These are phyloP conservation scores for Platanista minor DNA, from an alignment of 2,113 vertebrate species.

Conservation along the genomic window DNA sequence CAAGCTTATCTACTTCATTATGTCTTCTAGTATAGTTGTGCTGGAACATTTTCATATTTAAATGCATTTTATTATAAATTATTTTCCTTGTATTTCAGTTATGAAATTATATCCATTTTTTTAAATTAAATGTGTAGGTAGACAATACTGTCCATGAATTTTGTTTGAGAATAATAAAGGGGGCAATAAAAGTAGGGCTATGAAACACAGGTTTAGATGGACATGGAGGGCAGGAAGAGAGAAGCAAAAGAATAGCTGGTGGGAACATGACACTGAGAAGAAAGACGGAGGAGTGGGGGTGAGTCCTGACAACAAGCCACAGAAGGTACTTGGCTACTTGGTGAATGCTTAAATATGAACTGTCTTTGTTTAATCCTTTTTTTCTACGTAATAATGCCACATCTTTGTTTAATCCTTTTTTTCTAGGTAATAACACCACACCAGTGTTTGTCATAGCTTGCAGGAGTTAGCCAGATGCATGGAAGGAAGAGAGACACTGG, in stretches of 20 bases:
- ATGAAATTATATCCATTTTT: not conserved
- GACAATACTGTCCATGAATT: not conserved
- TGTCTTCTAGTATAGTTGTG: not conserved
- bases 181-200: not conserved
- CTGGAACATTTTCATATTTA: not conserved
- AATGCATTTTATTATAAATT: not conserved
- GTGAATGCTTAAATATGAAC: not conserved
- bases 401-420: not conserved
- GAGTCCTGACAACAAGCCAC: not conserved
- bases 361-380: not conserved
- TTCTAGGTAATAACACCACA: not conserved
- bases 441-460: not conserved
- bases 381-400: not conserved
- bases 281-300: not conserved
- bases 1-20: not conserved
- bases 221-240: not conserved
- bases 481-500: not conserved
- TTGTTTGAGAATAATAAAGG: constrained; percentile 28
- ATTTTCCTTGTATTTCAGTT: not conserved
- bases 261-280: not conserved
- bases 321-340: not conserved
- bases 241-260: not conserved
- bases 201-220: not conserved
- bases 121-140: not conserved
- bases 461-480: not conserved